Percentiles rank a stretch among this genome's conserved stretches.
These are phyloP conservation scores for Megaceryle alcyon DNA, from an alignment of 2,797 vertebrate genomes.

Conservation along the genomic window DNA sequence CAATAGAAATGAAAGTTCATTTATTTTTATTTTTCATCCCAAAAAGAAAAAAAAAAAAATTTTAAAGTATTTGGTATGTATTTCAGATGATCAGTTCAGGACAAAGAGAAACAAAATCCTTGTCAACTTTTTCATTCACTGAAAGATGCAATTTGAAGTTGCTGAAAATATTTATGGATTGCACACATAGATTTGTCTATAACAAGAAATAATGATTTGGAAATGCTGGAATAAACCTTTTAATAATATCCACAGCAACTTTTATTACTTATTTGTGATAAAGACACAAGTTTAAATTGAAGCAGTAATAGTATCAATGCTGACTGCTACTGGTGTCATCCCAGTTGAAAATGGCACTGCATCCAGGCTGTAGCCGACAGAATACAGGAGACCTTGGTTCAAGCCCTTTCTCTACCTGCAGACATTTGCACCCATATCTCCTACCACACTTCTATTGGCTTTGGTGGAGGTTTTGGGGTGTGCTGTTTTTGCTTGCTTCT, in stretches of 20 bases:
- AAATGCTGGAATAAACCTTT: background rate
- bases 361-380: too few relatives aligned
- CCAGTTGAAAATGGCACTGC: too few relatives aligned
- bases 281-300: too few relatives aligned
- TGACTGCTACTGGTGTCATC: too few relatives aligned
- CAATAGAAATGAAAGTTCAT: background rate
- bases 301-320: too few relatives aligned
- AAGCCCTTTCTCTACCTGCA: too few relatives aligned
- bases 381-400: too few relatives aligned
- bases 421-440: too few relatives aligned
- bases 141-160: background rate
- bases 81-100: background rate
- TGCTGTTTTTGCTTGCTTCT: too few relatives aligned
- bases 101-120: background rate
- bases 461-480: too few relatives aligned
- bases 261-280: background rate
- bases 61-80: background rate
- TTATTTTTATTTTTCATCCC: background rate
- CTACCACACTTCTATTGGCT: too few relatives aligned
- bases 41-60: background rate
- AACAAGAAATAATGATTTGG: background rate
- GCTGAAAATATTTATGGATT: background rate
- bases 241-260: background rate
- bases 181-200: background rate
- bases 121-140: background rate